phyloP scores from a whole-genome alignment of 1,140 invertebrate species.

The Drosophila yakuba region DNA sequence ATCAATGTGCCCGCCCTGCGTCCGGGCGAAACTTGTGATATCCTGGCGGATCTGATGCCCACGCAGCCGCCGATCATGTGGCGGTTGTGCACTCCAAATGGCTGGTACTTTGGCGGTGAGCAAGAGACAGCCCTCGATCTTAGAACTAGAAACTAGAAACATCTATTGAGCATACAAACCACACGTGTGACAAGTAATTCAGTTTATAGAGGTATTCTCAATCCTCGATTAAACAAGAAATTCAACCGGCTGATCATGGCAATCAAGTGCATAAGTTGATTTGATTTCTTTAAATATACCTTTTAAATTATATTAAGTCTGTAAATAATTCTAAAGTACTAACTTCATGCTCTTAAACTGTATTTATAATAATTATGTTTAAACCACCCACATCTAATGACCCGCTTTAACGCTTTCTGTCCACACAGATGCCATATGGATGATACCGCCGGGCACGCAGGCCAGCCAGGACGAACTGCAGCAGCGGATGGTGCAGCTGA shows the following conservation, averaged over 20 bases:
- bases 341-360: background rate
- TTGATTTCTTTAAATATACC: background rate
- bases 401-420: background rate
- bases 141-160: constrained; percentile 9
- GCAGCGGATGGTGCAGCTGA: constrained; percentile 81
- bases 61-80: constrained; percentile 92
- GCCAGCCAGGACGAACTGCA: constrained; percentile 77
- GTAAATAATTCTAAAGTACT: no score
- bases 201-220: no score
- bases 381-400: background rate
- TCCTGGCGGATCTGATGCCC: constrained; percentile 88
- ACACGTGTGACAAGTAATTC: no score
- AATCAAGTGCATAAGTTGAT: background rate
- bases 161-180: background rate
- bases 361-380: background rate
- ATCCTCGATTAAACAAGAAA: no score
- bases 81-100: constrained; percentile 92
- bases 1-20: constrained; percentile 86
- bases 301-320: background rate
- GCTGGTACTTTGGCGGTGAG: constrained; percentile 93
- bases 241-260: background rate
- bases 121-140: constrained; percentile 12
- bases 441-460: constrained; percentile 76
- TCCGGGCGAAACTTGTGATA: constrained; percentile 88
- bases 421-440: constrained; percentile 70